Percentiles rank a stretch among this genome's conserved stretches.
Evolutionary conservation across 2,797 vertebrate species (phyloP).

Genomic region (Halcyon leucocephala): DNA sequence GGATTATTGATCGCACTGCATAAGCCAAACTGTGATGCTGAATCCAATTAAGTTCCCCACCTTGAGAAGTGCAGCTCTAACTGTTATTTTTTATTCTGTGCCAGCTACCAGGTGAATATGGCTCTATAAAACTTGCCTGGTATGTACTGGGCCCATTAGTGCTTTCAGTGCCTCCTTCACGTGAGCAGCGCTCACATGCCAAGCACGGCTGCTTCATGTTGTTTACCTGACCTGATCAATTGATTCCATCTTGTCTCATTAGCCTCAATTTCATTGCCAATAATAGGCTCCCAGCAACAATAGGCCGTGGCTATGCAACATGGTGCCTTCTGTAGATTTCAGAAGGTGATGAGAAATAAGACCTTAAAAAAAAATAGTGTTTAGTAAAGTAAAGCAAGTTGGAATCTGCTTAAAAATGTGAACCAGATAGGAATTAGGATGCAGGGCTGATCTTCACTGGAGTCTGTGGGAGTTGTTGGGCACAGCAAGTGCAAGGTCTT

Average conservation of each 20-base stretch:
- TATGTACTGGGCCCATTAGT: neutral
- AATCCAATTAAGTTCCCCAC: neutral
- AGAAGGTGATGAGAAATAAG: neutral
- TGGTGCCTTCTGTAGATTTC: neutral
- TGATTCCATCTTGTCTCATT: constrained; percentile 18
- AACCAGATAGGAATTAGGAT: neutral
- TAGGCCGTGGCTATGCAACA: neutral
- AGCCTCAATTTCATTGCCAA: neutral
- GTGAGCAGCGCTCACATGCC: constrained; percentile 79
- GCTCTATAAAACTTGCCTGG: neutral
- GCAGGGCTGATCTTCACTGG: neutral
- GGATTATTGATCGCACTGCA: neutral
- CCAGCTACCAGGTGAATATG: neutral
- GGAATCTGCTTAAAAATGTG: neutral
- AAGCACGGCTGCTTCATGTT: constrained; percentile 48
- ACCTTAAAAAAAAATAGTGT: neutral
- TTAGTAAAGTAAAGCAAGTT: neutral
- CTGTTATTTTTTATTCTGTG: neutral
- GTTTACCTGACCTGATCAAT: constrained; percentile 67
- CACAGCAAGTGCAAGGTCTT: neutral
- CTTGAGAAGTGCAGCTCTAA: neutral
- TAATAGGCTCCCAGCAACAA: neutral
- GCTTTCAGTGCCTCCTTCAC: neutral
- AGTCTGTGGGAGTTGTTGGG: neutral
- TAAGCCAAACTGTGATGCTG: neutral